Percentiles rank a stretch among this genome's conserved stretches.
These are phyloP conservation scores for Salvelinus alpinus DNA, from an alignment of 2,113 vertebrate genomes.

Conservation along the genomic window DNA sequence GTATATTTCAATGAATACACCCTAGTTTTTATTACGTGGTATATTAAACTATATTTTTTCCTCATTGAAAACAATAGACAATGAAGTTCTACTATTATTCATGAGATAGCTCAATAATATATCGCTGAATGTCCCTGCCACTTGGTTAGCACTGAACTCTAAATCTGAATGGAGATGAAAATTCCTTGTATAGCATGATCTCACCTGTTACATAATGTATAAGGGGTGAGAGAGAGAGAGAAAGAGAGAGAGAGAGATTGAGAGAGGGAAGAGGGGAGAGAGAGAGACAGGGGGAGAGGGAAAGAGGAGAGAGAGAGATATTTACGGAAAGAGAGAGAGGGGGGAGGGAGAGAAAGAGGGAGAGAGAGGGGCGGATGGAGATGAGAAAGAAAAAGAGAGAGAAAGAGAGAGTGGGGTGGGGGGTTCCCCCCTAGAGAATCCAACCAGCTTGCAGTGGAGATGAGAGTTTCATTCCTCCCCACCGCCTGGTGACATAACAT, in stretches of 20 bases:
- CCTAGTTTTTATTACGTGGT: neutral
- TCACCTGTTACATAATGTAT: constrained; percentile 53
- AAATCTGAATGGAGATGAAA: constrained; percentile 44
- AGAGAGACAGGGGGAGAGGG: neutral
- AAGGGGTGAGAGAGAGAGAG: constrained; percentile 1
- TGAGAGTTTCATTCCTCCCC: constrained; percentile 34
- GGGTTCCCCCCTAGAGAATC: neutral
- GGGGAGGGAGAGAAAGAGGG: neutral
- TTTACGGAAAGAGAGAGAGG: neutral
- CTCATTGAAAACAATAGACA: neutral
- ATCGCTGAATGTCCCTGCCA: constrained; percentile 14
- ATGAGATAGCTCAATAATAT: constrained; percentile 1
- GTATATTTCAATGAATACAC: neutral
- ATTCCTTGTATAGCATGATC: constrained; percentile 36
- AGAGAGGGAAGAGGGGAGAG: constrained; percentile 1
- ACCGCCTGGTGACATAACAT: constrained; percentile 37
- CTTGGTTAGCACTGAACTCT: constrained; percentile 32
- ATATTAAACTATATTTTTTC: neutral
- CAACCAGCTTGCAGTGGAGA: constrained; percentile 3
- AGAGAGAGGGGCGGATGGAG: neutral
- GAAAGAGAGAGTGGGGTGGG: neutral
- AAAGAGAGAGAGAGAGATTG: constrained; percentile 17
- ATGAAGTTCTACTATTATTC: neutral
- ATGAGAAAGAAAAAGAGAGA: neutral
- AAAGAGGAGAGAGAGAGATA: neutral